These are phyloP conservation scores for Ennomos quercinarius DNA, from an alignment of 2,888 invertebrate species.

Conservation along the genomic window DNA sequence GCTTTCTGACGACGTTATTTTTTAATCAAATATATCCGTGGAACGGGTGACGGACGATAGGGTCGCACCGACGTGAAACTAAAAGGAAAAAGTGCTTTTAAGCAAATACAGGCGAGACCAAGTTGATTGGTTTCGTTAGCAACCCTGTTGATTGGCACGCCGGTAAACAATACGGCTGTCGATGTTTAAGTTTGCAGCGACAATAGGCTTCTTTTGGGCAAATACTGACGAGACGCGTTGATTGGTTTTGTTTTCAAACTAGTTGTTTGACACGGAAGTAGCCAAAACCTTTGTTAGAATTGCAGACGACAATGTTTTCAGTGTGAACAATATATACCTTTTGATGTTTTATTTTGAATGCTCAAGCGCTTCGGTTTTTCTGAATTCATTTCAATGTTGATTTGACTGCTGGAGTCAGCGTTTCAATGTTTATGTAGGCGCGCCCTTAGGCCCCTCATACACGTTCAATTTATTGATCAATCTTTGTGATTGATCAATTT, in stretches of 20 bases:
- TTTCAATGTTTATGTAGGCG: slow-evolving; percentile 3
- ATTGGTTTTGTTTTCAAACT: slow-evolving; percentile 61
- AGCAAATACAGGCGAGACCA: slow-evolving; percentile 85
- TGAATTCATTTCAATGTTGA: slow-evolving; percentile 24
- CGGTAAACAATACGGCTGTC: slow-evolving; percentile 80
- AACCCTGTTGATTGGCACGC: slow-evolving; percentile 83
- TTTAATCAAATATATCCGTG: slow-evolving; percentile 86
- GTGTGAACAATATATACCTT: slow-evolving; percentile 55
- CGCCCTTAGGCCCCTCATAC: no score
- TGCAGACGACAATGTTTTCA: slow-evolving; percentile 47
- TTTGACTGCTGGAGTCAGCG: slow-evolving; percentile 4
- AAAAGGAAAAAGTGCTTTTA: slow-evolving; percentile 83
- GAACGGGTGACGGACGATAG: slow-evolving; percentile 83
- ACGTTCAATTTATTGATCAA: no score
- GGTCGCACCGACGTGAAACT: slow-evolving; percentile 79
- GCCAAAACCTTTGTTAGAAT: slow-evolving; percentile 37
- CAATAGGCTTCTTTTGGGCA: slow-evolving; percentile 76
- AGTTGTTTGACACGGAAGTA: slow-evolving; percentile 47
- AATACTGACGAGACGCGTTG: slow-evolving; percentile 61
- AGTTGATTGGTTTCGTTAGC: slow-evolving; percentile 86
- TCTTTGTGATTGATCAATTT: no score
- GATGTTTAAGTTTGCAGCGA: slow-evolving; percentile 81
- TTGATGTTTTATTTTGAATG: slow-evolving; percentile 48
- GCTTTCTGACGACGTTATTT: slow-evolving; percentile 86
- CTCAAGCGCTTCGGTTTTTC: slow-evolving; percentile 49